A percentile compares a stretch with the other conserved stretches of the same genome.
Evolutionary conservation across 1,140 invertebrate species (phyloP).

Genomic region (Papilio glaucus): DNA sequence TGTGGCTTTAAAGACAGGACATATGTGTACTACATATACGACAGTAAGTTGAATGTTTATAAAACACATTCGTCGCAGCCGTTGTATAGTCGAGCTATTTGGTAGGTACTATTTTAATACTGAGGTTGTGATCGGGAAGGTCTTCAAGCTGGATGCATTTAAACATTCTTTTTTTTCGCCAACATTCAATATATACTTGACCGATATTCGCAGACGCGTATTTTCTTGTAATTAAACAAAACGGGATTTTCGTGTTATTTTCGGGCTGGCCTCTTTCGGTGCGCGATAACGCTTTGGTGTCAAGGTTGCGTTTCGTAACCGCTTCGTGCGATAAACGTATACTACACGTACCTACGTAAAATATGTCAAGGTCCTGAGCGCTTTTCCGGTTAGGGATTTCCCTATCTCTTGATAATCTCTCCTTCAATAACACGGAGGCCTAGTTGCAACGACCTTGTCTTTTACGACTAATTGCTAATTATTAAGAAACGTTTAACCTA

Average conservation of each 20-base stretch:
- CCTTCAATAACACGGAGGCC: slow-evolving; percentile 48
- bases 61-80: slow-evolving; percentile 22
- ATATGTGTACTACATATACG: no score
- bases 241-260: slow-evolving; percentile 65
- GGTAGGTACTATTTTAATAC: slow-evolving; percentile 49
- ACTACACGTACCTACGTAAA: slow-evolving; percentile 40
- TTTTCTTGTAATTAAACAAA: slow-evolving; percentile 62
- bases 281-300: slow-evolving; percentile 80
- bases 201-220: slow-evolving; percentile 71
- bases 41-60: slow-evolving; percentile 19
- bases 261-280: slow-evolving; percentile 74
- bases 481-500: slow-evolving; percentile 80
- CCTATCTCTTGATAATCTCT: slow-evolving; percentile 55
- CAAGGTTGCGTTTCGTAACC: slow-evolving; percentile 77
- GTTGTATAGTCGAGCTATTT: slow-evolving; percentile 14
- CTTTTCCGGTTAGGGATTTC: slow-evolving; percentile 67
- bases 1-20: not conserved
- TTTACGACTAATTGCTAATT: slow-evolving; percentile 73
- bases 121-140: slow-evolving; percentile 54
- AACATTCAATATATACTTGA: slow-evolving; percentile 73
- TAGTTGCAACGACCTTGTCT: slow-evolving; percentile 66
- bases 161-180: slow-evolving; percentile 66
- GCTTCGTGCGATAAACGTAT: slow-evolving; percentile 55
- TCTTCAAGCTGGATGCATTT: slow-evolving; percentile 63
- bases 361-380: slow-evolving; percentile 69